A percentile compares a stretch with the other conserved stretches of the same genome.
phyloP scores from a whole-genome alignment of 2,113 vertebrate genomes.

The Sinocyclocheilus anophthalmus region DNA sequence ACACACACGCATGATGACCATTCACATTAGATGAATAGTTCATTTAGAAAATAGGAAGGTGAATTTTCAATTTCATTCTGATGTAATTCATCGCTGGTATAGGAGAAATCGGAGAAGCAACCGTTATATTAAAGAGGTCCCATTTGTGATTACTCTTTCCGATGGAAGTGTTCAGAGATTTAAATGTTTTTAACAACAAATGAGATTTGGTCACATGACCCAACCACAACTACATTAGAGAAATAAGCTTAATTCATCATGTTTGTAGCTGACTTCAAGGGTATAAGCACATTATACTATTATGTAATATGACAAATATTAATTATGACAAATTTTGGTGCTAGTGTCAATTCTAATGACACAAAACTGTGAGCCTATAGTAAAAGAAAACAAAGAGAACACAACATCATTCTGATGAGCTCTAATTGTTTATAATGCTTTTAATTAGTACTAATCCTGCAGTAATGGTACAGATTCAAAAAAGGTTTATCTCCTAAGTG shows the following conservation, averaged over 20 bases:
- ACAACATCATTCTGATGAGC: neutral
- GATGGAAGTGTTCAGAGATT: neutral
- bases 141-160: neutral
- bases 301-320: too few relatives aligned
- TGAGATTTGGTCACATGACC: neutral
- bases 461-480: conserved; percentile 20
- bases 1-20: neutral
- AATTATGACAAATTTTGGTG: neutral
- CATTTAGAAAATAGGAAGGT: neutral
- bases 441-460: neutral
- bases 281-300: neutral
- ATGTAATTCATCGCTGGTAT: too few relatives aligned
- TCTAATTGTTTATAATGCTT: conserved; percentile 3
- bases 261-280: neutral
- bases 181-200: neutral
- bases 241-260: neutral
- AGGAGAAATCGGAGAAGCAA: neutral
- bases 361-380: neutral
- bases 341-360: neutral
- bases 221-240: conserved; percentile 9
- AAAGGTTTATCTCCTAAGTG: neutral
- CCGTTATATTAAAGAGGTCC: neutral
- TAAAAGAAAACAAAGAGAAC: neutral
- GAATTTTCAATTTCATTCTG: too few relatives aligned
- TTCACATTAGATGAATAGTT: neutral